Evolutionary conservation across 2,797 vertebrate species (phyloP).

Genomic region (Oryzias sinensis): DNA sequence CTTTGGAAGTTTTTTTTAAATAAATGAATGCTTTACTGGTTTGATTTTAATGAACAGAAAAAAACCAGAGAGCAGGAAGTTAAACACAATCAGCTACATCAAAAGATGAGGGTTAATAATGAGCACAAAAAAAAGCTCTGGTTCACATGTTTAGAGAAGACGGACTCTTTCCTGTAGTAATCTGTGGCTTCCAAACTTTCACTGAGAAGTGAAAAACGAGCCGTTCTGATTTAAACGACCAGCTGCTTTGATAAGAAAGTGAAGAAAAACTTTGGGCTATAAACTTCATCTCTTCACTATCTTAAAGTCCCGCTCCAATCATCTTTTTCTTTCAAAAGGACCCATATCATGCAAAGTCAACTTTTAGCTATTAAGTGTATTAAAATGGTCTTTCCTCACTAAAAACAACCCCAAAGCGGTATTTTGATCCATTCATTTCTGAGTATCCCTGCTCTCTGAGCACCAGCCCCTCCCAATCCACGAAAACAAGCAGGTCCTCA

Average conservation of each 20-base stretch:
- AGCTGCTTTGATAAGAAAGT: not conserved
- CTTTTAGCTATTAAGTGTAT: too few species aligned
- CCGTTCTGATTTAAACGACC: conserved; percentile 30
- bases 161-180: conserved; percentile 56
- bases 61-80: conserved; percentile 4
- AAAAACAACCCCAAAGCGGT: too few species aligned
- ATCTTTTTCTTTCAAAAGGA: too few species aligned
- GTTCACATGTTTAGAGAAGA: conserved; percentile 29
- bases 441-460: too few species aligned
- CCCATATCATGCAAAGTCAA: too few species aligned
- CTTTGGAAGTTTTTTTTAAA: not conserved
- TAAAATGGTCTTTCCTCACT: too few species aligned
- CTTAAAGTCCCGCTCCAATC: too few species aligned
- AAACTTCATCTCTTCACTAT: not conserved
- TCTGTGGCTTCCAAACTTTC: conserved; percentile 35
- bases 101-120: conserved; percentile 24
- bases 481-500: too few species aligned
- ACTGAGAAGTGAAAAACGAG: conserved; percentile 45
- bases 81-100: conserved; percentile 23
- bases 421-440: too few species aligned
- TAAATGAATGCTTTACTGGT: not conserved
- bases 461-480: too few species aligned
- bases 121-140: conserved; percentile 19
- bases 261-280: not conserved
- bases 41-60: conserved; percentile 3